Evolutionary conservation across 1,140 invertebrate species (phyloP).

Genomic region (Drosophila baimaii): DNA sequence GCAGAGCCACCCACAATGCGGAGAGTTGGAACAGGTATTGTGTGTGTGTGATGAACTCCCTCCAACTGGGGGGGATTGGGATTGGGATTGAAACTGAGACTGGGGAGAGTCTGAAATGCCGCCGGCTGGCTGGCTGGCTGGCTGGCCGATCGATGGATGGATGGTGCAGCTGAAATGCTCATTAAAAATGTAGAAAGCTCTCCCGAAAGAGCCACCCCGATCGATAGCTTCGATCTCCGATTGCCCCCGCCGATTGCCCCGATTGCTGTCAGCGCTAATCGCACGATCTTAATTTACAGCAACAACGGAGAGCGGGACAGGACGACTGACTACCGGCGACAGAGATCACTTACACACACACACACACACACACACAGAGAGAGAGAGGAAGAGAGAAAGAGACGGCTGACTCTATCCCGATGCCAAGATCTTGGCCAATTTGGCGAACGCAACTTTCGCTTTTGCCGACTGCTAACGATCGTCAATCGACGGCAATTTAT

Average conservation of each 20-base stretch:
- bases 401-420: slow-evolving; percentile 20
- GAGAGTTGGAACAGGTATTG: slow-evolving; percentile 25
- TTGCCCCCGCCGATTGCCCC: slow-evolving; percentile 19
- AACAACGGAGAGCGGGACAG: slow-evolving; percentile 52
- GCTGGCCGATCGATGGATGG: slow-evolving; percentile 49
- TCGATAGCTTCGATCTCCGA: slow-evolving; percentile 44
- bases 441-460: slow-evolving; percentile 77
- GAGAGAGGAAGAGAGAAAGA: not conserved
- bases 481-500: slow-evolving; percentile 81
- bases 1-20: slow-evolving; percentile 39
- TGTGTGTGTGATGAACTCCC: slow-evolving; percentile 5
- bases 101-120: slow-evolving; percentile 42
- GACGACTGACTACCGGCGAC: slow-evolving; percentile 61
- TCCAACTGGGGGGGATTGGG: slow-evolving; percentile 20
- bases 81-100: slow-evolving; percentile 43
- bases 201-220: slow-evolving; percentile 35
- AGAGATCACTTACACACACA: slow-evolving; percentile 24
- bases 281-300: slow-evolving; percentile 82
- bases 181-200: slow-evolving; percentile 82
- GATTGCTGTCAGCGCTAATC: slow-evolving; percentile 75
- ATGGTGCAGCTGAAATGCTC: slow-evolving; percentile 72
- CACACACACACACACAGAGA: no score
- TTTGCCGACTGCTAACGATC: slow-evolving; percentile 74
- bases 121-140: slow-evolving; percentile 60
- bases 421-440: slow-evolving; percentile 63